A percentile compares a stretch with the other conserved stretches of the same genome.
Conservation (phyloP, 2,888 invertebrate genomes). For the Drepanosiphum platanoidis region DNA sequence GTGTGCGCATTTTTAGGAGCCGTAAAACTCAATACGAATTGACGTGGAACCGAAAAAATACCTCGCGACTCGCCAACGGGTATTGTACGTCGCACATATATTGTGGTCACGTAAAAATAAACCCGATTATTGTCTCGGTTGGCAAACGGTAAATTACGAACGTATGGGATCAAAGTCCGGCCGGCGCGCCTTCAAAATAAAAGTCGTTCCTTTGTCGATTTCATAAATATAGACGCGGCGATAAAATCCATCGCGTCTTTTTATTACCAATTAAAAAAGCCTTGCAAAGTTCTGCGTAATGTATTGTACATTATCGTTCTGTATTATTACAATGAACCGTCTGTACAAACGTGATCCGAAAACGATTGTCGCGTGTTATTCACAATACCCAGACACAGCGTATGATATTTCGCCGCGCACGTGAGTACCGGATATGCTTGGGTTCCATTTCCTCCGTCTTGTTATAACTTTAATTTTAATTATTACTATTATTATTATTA, state of each 20-base stretch:
- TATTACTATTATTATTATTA: constrained; percentile 40
- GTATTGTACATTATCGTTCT: no score
- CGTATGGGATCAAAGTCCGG: neutral
- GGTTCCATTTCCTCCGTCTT: constrained; percentile 23
- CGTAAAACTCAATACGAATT: no score
- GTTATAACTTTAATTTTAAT: constrained; percentile 35
- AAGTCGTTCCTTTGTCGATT: neutral
- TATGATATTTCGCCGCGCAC: neutral
- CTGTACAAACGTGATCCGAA: constrained; percentile 26
- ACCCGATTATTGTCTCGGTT: neutral
- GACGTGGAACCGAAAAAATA: neutral
- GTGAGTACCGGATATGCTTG: constrained; percentile 7
- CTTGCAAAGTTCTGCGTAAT: neutral
- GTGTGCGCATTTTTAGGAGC: no score
- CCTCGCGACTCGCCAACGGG: no score
- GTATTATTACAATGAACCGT: neutral
- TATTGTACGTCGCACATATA: neutral
- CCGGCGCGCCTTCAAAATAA: neutral
- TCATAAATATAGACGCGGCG: constrained; percentile 9
- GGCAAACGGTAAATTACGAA: neutral
- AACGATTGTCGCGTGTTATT: neutral
- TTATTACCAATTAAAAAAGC: neutral
- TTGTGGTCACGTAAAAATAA: neutral
- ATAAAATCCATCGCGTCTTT: constrained; percentile 4
- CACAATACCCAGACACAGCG: no score